Evolutionary conservation across 2,888 invertebrate genomes (phyloP), one percentile per base, ranked within the genome.

Genomic region (Osmoderma eremita): DNA sequence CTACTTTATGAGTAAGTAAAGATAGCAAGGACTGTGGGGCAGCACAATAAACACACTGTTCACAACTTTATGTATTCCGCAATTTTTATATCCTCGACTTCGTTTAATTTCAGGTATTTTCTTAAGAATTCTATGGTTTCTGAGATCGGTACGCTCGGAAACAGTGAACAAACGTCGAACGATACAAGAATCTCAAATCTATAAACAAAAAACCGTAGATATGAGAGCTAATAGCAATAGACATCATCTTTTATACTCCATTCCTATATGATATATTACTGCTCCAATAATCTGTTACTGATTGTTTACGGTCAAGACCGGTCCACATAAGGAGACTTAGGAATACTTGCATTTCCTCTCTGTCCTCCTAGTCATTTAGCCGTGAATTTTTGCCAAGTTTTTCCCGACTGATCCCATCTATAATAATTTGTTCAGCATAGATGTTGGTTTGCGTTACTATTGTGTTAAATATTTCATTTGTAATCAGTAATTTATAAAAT

Each of bases 291-390:
- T 50, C 50, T 20, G 13, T 50, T 50, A 50, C 17, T 17, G 50
- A 50, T 50, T 13, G 50, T 50, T 50, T 50, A 18, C 12, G 50
- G 18, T 13, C 15, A 17, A 50, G 50, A 50, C 50, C 50, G 13
- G 50, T 50, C 50, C 22, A 50, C 18, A 50, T 50, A 50, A 20
- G 50, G n/a, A 50, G 24, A n/a, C 50, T 22, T 20, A 15, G 50
- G 24, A 50, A 50, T 50, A 50, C 50, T 22, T 50, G 50, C 22
- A 50, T 50, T 50, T 50, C 50, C 50, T 50, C 50, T 50, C 50
- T 50, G 50, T 50, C 20, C 13, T 18, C 24, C 50, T 10, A 50
- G 24, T 50, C 50, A 50, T 50, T 50, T 50, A 50, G 50, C 12
- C 50, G 50, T 50, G 50, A 50, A 50, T 20, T 13, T 50, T 50